Evolutionary conservation across 2,888 invertebrate genomes (phyloP), one percentile per base, ranked within the genome.

Genomic region (Mythimna pallens): DNA sequence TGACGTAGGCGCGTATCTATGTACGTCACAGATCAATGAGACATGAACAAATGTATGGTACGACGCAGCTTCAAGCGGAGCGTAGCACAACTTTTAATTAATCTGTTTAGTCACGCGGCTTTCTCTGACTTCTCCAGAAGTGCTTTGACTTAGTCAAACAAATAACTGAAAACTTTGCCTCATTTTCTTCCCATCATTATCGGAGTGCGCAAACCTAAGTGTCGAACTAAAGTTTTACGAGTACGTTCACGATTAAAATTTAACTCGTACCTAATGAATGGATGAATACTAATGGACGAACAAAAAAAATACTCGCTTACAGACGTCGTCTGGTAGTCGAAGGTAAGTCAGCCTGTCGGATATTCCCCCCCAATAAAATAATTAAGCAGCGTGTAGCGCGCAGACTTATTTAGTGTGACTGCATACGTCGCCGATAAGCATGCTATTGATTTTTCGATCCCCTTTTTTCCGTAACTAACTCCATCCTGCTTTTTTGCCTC

Each of bases 381-480:
- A 88, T 88, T 87, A 87, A 86, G 81, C 76, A 70, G 68, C 71
- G 73, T 76, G 73, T 83, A 76, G 74, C 78, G 86, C 87, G 87
- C 87, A 81, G 80, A 70, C 77, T 81, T 82, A 83, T 87, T 88
- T 89, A 83, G 86, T 90, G 90, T 92, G 91, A 89, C 90, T 89
- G 88, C 88, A 91, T 90, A 90, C 91, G 89, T 89, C 89, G 82
- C 78, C 85, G 89, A 91, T 91, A 90, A 90, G 88, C 88, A 87
- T 78, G 71, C 76, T 91, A 92, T 92, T 89, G 92, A 92, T 92
- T 93, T 91, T 92, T 84, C 82, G 69, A 87, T 86, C 85, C 91
- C 89, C 90, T 85, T 82, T 86, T 87, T 83, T 73, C 82, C 75
- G 78, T 77, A 66, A 86, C 76, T 81, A 79, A 73, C 70, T 64